Evolutionary conservation across 2,888 invertebrate genomes (phyloP).

Genomic region (Agrotis puta): DNA sequence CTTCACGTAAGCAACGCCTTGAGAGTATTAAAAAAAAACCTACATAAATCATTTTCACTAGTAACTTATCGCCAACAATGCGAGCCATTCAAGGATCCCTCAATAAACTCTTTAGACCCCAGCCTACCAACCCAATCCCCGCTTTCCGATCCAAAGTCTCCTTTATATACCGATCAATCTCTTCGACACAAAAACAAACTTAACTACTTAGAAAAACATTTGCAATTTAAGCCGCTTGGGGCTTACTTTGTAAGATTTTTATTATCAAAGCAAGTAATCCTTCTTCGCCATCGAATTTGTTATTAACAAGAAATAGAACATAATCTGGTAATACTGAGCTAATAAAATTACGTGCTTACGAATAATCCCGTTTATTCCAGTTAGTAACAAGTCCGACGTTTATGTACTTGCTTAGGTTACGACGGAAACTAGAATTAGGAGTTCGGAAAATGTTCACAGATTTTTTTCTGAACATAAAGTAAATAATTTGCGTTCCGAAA

Average conservation of each 20-base stretch:
- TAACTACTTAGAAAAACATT: constrained; percentile 59
- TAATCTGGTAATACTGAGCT: constrained; percentile 73
- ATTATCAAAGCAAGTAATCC: constrained; percentile 68
- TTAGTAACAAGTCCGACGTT: constrained; percentile 70
- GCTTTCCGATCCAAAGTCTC: constrained; percentile 25
- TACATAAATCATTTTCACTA: not conserved
- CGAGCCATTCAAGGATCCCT: constrained; percentile 12
- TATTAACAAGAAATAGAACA: constrained; percentile 54
- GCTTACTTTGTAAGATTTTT: constrained; percentile 68
- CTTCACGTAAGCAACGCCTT: too few relatives aligned
- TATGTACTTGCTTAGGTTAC: constrained; percentile 36
- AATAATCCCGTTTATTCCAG: constrained; percentile 75
- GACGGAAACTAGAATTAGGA: constrained; percentile 19
- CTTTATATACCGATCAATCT: constrained; percentile 54
- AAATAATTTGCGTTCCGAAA: not conserved
- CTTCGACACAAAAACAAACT: constrained; percentile 54
- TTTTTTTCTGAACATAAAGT: constrained; percentile 10
- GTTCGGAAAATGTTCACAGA: not conserved
- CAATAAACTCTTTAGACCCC: constrained; percentile 4
- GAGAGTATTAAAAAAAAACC: too few relatives aligned
- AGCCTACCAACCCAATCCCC: constrained; percentile 10
- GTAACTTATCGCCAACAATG: not conserved
- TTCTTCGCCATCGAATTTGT: constrained; percentile 69
- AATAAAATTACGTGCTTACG: constrained; percentile 72
- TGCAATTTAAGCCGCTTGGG: constrained; percentile 52